A percentile compares a stretch with the other conserved stretches of the same genome.
These are phyloP conservation scores for Heliconius sara DNA, from an alignment of 2,888 invertebrate species.

Conservation along the genomic window DNA sequence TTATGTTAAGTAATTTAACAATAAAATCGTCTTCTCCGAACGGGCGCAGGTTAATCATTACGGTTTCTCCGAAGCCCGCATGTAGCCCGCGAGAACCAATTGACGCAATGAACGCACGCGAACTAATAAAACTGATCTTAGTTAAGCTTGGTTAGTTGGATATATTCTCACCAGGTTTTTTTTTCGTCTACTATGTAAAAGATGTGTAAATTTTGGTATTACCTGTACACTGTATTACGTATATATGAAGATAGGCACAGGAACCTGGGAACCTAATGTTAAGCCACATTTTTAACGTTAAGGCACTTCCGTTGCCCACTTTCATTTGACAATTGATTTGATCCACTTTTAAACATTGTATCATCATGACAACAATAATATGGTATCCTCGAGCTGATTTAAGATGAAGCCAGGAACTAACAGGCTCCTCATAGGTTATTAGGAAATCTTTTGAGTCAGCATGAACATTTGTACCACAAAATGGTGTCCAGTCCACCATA, in stretches of 20 bases:
- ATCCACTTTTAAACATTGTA: too few species aligned
- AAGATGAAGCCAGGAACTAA: background rate
- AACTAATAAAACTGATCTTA: constrained; percentile 40
- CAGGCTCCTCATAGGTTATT: background rate
- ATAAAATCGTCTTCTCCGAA: constrained; percentile 24
- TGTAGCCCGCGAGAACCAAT: constrained; percentile 46
- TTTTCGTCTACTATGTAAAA: too few species aligned
- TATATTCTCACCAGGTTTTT: background rate
- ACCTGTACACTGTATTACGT: background rate
- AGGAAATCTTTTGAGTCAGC: background rate
- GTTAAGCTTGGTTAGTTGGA: constrained; percentile 1
- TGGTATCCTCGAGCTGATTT: background rate
- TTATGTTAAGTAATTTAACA: constrained; percentile 27
- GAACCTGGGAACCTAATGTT: background rate
- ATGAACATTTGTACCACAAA: background rate
- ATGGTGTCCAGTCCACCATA: background rate
- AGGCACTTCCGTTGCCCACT: too few species aligned
- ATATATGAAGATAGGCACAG: background rate
- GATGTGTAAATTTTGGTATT: background rate
- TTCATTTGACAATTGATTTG: too few species aligned
- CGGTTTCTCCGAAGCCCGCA: constrained; percentile 53
- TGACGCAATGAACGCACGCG: constrained; percentile 51
- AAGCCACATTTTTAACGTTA: background rate
- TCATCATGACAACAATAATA: too few species aligned
- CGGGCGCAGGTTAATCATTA: constrained; percentile 44